Evolutionary conservation across 2,113 vertebrate species (phyloP).

Genomic region (Fulmarus glacialis): DNA sequence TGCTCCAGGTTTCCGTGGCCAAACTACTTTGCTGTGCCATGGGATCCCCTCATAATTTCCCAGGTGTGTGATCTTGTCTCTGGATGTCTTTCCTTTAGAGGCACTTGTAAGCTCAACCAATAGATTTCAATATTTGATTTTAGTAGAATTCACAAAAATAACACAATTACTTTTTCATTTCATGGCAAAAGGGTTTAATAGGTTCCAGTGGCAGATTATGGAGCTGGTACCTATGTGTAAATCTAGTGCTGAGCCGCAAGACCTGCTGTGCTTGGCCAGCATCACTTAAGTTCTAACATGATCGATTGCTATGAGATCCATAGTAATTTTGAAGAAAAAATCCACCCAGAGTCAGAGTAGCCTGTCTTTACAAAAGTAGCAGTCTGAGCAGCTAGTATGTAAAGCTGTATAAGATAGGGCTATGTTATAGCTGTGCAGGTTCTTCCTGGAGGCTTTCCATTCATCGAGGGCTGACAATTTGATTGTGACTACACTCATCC

Average conservation of each 20-base stretch:
- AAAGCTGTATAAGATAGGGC: neutral
- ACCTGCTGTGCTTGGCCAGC: neutral
- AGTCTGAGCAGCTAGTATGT: neutral
- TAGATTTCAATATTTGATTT: neutral
- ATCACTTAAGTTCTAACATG: neutral
- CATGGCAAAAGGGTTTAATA: neutral
- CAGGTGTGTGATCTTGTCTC: neutral
- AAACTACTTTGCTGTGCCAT: neutral
- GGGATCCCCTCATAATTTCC: neutral
- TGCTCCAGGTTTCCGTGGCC: neutral
- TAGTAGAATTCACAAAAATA: neutral
- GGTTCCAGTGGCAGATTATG: neutral
- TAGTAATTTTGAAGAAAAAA: neutral
- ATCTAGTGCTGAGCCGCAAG: neutral
- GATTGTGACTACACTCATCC: fast-evolving
- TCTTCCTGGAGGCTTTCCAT: neutral
- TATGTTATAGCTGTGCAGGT: neutral
- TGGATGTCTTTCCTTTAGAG: neutral
- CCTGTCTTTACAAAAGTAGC: neutral
- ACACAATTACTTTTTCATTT: neutral
- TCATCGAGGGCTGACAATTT: neutral
- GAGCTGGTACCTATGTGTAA: neutral
- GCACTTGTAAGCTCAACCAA: neutral
- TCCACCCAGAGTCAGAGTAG: neutral
- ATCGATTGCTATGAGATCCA: neutral